Evolutionary conservation across 2,113 vertebrate genomes (phyloP).

Genomic region (Vidua macroura): DNA sequence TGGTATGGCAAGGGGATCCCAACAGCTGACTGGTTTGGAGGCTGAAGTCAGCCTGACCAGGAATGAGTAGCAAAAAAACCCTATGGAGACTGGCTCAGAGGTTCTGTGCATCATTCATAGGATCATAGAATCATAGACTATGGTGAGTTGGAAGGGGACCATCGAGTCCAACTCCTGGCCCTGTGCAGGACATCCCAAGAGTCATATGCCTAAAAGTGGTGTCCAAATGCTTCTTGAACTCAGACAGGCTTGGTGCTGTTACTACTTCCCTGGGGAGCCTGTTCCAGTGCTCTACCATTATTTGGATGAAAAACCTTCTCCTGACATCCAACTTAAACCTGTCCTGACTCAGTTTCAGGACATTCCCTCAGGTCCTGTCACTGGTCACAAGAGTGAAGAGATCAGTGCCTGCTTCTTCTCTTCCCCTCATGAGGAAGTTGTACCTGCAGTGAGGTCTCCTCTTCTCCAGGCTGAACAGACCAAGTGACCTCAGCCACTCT

Average conservation of each 20-base stretch:
- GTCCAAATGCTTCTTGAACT: not conserved
- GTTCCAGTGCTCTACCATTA: not conserved
- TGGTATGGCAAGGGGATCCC: not conserved
- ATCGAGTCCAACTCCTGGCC: accelerated
- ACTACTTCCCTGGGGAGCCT: not conserved
- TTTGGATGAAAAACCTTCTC: not conserved
- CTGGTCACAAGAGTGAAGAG: not conserved
- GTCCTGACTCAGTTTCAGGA: not conserved
- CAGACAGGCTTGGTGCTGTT: not conserved
- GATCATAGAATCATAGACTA: no score
- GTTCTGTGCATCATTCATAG: not conserved
- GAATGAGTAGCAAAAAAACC: not conserved
- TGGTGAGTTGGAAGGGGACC: not conserved
- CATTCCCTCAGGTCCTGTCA: not conserved
- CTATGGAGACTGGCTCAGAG: not conserved
- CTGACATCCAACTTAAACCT: not conserved
- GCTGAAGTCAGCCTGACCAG: not conserved
- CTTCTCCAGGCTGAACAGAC: not conserved
- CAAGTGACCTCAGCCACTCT: not conserved
- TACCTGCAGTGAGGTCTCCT: not conserved
- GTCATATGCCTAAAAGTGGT: not conserved
- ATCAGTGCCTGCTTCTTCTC: not conserved
- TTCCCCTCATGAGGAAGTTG: not conserved
- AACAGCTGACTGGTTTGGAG: not conserved
- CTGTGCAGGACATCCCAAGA: not conserved